Evolutionary conservation across 2,888 invertebrate genomes (phyloP).

Genomic region (Gisinianus flammeolus): DNA sequence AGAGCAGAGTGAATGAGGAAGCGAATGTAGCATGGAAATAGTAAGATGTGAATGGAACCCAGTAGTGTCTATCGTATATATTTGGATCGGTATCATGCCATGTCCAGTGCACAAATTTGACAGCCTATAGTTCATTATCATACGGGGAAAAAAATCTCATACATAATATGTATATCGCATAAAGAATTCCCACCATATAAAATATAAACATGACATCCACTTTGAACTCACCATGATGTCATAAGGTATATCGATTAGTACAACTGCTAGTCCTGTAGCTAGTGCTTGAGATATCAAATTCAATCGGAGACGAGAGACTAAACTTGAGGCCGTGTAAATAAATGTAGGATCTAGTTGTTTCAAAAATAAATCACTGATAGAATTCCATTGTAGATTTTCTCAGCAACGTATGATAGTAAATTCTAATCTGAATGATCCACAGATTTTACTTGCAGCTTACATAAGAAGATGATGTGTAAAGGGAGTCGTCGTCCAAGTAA

Average conservation of each 20-base stretch:
- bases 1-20: constrained; percentile 73
- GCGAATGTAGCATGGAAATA: constrained; percentile 81
- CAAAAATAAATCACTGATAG: no score
- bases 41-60: constrained; percentile 84
- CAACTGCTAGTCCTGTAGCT: constrained; percentile 70
- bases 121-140: no score
- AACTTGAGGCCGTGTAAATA: constrained; percentile 65
- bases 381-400: background rate
- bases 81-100: constrained; percentile 81
- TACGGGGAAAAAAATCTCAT: no score
- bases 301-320: constrained; percentile 64
- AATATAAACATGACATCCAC: no score
- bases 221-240: no score
- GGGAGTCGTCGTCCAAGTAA: constrained; percentile 75
- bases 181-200: no score
- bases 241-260: constrained; percentile 78
- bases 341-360: constrained; percentile 64
- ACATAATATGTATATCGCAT: no score
- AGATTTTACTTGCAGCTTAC: background rate
- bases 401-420: background rate
- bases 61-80: constrained; percentile 75
- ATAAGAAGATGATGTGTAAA: constrained; percentile 69
- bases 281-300: constrained; percentile 64
- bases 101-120: constrained; percentile 81
- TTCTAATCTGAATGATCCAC: background rate